These are phyloP conservation scores for Syrmaticus mikado DNA, from an alignment of 2,113 vertebrate genomes.

Conservation along the genomic window DNA sequence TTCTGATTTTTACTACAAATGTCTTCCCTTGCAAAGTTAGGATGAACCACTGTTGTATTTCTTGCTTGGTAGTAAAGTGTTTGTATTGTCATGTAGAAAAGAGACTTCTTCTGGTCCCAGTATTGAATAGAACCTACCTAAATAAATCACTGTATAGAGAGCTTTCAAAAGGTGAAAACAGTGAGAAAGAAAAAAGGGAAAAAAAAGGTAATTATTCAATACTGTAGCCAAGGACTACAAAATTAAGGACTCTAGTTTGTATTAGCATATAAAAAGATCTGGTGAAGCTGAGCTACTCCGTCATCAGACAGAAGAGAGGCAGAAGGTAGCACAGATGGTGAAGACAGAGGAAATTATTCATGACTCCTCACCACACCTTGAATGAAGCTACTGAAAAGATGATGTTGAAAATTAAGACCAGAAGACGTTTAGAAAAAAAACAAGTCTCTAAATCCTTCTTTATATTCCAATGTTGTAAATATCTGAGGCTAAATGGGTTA, in stretches of 20 bases:
- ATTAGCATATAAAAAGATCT: conserved; percentile 61
- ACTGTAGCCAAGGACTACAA: conserved; percentile 1
- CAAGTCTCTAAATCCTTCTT: conserved; percentile 33
- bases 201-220: background rate
- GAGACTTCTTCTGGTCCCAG: background rate
- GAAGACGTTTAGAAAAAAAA: conserved; percentile 47
- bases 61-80: background rate
- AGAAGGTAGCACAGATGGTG: conserved; percentile 70
- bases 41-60: background rate
- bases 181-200: background rate
- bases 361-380: conserved; percentile 53
- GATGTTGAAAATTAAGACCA: conserved; percentile 63
- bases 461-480: conserved; percentile 44
- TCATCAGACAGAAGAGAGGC: conserved; percentile 52
- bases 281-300: conserved; percentile 46
- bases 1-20: background rate
- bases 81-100: background rate
- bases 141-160: background rate
- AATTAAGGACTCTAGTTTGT: conserved; percentile 13
- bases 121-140: background rate
- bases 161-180: background rate
- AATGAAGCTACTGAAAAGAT: conserved; percentile 59
- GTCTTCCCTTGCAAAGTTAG: background rate
- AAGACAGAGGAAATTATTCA: conserved; percentile 70
- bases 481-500: conserved; percentile 53